Evolutionary conservation across 2,797 vertebrate species (phyloP), one percentile per base, ranked within the genome.

Genomic region (Tenualosa thibaudeaui): DNA sequence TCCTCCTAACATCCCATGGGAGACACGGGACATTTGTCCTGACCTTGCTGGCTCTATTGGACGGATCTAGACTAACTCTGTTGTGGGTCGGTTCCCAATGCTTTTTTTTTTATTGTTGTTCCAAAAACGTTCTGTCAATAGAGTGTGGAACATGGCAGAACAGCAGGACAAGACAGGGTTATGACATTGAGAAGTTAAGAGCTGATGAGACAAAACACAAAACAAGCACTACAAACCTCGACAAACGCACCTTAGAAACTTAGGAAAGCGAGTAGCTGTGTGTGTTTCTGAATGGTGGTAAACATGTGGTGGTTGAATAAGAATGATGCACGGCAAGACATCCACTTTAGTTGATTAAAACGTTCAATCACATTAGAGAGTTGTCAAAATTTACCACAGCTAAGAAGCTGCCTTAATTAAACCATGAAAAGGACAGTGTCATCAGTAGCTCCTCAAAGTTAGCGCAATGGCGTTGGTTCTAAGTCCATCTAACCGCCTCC

Each of bases 271-370:
- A 65, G 24, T 46, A 46, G 46, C 46, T n/a, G 58, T n/a, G 53
- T 54, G 53, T 65, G 60, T 7, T 10, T 26, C 8, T 65, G 10
- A n/a, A 26, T 65, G n/a, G n/a, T 9, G 10, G 60, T 24, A n/a
- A 24, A 26, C 8, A n/a, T 24, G 60, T 24, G 24, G 31, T 26
- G 1, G 65, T 5, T 5, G 31, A 71, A 71, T 71, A 26, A 17
- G 26, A 71, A 15, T 71, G 65, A 71, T 71, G 37, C 31, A 71
- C 26, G 10, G 65, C 24, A 58, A 58, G 56, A 6, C 56, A 13
- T 71, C 65, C 65, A 68, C 65, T 68, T 31, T 17, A 17, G 65
- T 71, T 71, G 65, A 71, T 71, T 71, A 71, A 71, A 71, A 71
- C 65, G 37, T 71, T 71, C 65, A 71, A 71, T 71, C 65, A 71